A percentile compares a stretch with the other conserved stretches of the same genome.
phyloP scores from a whole-genome alignment of 2,888 invertebrate genomes.

The Drosophila eohydei region DNA sequence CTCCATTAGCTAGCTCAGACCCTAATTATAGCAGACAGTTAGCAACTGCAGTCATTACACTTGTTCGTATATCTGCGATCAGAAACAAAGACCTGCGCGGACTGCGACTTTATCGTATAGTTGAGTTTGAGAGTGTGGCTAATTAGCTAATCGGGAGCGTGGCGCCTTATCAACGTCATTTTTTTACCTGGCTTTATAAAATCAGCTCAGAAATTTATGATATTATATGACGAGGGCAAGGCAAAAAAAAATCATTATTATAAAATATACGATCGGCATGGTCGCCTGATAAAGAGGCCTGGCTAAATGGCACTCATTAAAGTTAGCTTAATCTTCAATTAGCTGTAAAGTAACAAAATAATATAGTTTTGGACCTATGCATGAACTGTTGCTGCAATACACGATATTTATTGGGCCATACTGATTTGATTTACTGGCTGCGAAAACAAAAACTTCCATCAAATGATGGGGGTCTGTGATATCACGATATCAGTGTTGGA shows the following conservation, averaged over 20 bases:
- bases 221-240: constrained; percentile 27
- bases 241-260: constrained; percentile 40
- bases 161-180: constrained; percentile 48
- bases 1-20: neutral
- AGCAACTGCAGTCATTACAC: neutral
- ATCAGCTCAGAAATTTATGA: constrained; percentile 68
- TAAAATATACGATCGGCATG: constrained; percentile 48
- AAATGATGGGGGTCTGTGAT: constrained; percentile 2
- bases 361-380: constrained; percentile 14
- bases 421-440: constrained; percentile 44
- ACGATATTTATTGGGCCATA: constrained; percentile 35
- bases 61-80: neutral
- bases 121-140: constrained; percentile 12
- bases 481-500: constrained; percentile 23
- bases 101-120: neutral
- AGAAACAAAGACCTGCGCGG: neutral
- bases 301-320: constrained; percentile 50
- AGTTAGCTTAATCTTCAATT: constrained; percentile 63
- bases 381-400: constrained; percentile 20
- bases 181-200: constrained; percentile 47
- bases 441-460: constrained; percentile 7
- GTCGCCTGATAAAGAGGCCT: constrained; percentile 50
- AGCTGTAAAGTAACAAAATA: constrained; percentile 41
- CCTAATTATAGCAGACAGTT: neutral
- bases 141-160: constrained; percentile 51